Percentiles rank a stretch among this genome's conserved stretches.
Evolutionary conservation across 2,888 invertebrate genomes (phyloP).

Genomic region (Sinhomidia bicolor): DNA sequence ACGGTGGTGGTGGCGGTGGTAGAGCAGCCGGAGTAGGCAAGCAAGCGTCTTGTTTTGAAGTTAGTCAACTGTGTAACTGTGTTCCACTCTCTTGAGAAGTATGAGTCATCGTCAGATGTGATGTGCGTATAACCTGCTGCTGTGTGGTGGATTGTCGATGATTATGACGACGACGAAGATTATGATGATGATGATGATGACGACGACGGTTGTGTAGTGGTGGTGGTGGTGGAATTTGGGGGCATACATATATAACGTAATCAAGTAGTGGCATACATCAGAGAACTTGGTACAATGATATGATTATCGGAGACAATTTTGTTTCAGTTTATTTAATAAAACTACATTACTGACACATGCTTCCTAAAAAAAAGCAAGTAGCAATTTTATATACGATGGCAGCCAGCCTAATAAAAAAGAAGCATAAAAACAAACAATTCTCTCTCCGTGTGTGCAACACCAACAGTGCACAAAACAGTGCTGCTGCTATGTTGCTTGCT

Average conservation of each 20-base stretch:
- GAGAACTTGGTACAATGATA: too few relatives aligned
- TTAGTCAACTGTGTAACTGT: slow-evolving; percentile 71
- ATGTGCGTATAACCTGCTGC: slow-evolving; percentile 63
- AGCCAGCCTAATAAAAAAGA: neutral
- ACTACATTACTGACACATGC: too few relatives aligned
- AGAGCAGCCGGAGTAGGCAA: too few relatives aligned
- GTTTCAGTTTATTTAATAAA: too few relatives aligned
- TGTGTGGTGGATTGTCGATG: neutral
- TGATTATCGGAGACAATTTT: too few relatives aligned
- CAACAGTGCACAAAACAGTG: neutral
- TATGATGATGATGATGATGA: slow-evolving; percentile 12
- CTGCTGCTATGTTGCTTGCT: neutral
- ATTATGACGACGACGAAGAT: neutral
- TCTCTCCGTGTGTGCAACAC: neutral
- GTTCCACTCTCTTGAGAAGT: slow-evolving; percentile 44
- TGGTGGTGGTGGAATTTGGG: too few relatives aligned
- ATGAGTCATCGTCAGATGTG: slow-evolving; percentile 71
- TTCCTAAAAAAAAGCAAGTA: too few relatives aligned
- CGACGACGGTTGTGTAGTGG: neutral
- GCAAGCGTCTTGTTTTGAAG: slow-evolving; percentile 49
- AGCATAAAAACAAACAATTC: slow-evolving; percentile 7
- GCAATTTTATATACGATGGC: neutral
- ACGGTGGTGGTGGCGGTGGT: neutral
- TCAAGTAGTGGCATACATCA: too few relatives aligned
- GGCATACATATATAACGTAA: too few relatives aligned